Percentiles rank a stretch among this genome's conserved stretches.
Evolutionary conservation across 2,888 invertebrate genomes (phyloP).

Genomic region (Pyrocoelia pectoralis): DNA sequence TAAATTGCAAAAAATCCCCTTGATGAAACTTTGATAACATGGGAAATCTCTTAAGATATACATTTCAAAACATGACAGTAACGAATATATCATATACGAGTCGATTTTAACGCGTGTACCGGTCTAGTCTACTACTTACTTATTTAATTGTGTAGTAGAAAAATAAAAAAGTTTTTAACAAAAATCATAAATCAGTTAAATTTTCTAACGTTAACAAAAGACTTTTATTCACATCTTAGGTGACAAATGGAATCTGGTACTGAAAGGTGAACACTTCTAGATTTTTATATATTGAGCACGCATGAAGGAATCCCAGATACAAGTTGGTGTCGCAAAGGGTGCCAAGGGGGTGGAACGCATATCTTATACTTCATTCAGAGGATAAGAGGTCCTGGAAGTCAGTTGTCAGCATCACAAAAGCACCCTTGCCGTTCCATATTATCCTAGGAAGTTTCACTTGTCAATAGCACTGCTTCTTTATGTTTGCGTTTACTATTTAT

Average conservation of each 20-base stretch:
- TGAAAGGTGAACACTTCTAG: conserved; percentile 60
- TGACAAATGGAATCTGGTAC: conserved; percentile 61
- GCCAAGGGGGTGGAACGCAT: conserved; percentile 39
- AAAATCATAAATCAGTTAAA: conserved; percentile 52
- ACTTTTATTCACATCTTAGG: conserved; percentile 51
- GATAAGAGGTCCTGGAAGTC: conserved; percentile 46
- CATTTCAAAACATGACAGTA: neutral
- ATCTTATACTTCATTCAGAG: conserved; percentile 47
- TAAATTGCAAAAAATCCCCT: conserved; percentile 45
- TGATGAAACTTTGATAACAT: conserved; percentile 37
- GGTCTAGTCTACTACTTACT: too few relatives aligned
- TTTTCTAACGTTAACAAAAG: conserved; percentile 49
- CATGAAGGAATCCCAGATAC: conserved; percentile 46
- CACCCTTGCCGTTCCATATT: conserved; percentile 46
- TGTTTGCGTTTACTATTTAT: conserved; percentile 50
- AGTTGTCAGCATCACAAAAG: conserved; percentile 47
- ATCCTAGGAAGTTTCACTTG: conserved; percentile 53
- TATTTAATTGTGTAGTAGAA: neutral
- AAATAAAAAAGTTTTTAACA: conserved; percentile 8
- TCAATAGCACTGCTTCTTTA: conserved; percentile 53
- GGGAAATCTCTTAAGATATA: conserved; percentile 24
- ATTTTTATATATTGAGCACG: conserved; percentile 57
- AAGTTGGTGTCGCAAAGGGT: conserved; percentile 38
- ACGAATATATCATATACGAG: neutral
- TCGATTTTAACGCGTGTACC: too few relatives aligned